Evolutionary conservation across 37 sponge, comb jelly and placozoan species (phyloP), one percentile per base, ranked within the genome.

Genomic region (Spongilla lacustris): DNA sequence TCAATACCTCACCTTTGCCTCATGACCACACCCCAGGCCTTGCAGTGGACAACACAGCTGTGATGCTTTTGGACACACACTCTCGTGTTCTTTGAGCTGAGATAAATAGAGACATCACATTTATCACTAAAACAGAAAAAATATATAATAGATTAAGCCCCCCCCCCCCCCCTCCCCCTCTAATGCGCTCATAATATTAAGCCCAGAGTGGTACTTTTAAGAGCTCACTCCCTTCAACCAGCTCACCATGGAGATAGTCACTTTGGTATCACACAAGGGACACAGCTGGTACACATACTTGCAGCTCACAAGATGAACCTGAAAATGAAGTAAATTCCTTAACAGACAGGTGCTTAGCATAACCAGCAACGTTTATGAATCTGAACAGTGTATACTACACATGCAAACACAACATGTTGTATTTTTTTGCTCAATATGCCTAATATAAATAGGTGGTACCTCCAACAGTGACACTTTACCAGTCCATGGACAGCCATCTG

Each of bases 401-500:
- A n/a, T n/a, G n/a, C n/a, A n/a, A n/a, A n/a, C n/a, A n/a, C n/a
- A n/a, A n/a, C n/a, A n/a, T n/a, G n/a, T n/a, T n/a, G n/a, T n/a
- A n/a, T n/a, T n/a, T n/a, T n/a, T n/a, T n/a, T n/a, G n/a, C n/a
- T n/a, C n/a, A n/a, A n/a, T n/a, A n/a, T 58, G 19, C 21, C 41
- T 1, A 58, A 58, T 58, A 17, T 8, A 8, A 46, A 46, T 8
- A 8, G 8, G 8, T 8, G 11, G 58, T 58, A 58, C 58, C 28
- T 23, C 66, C 73, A 77, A 41, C 27, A 80, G 58, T 21, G 25
- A 32, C 4, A 86, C 50, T 17, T 9, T 34, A 0, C 87, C 87
- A 22, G 28, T 72, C 87, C 87, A 86, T 0, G 35, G 6, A 71
- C 87, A 86, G 11, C 58, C 80, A 24, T n/a, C n/a, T 0, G 32